These are phyloP conservation scores for Drosophila paramelanica DNA, from an alignment of 2,888 invertebrate genomes.

Conservation along the genomic window DNA sequence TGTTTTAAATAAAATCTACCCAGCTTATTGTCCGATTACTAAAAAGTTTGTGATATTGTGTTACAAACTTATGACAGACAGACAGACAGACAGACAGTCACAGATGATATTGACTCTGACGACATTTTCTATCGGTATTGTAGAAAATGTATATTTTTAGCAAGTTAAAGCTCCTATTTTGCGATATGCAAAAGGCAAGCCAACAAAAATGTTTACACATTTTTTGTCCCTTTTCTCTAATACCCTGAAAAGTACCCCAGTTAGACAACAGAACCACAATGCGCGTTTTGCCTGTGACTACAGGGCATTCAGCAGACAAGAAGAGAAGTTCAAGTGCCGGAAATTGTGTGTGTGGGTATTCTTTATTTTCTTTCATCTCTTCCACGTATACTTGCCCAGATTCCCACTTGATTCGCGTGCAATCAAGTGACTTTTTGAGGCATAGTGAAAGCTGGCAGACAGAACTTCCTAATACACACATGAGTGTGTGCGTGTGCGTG, in stretches of 20 bases:
- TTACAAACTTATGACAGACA: no score
- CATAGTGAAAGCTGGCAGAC: conserved; percentile 39
- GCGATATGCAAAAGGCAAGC: no score
- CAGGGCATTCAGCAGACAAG: conserved; percentile 2
- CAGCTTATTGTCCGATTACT: no score
- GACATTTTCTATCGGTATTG: no score
- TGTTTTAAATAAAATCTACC: no score
- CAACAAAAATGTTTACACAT: no score
- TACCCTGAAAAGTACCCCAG: not conserved
- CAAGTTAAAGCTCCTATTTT: no score
- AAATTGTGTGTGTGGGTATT: conserved; percentile 63
- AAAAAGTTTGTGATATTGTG: no score
- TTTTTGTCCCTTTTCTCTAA: not conserved
- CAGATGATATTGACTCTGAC: no score
- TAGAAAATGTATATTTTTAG: no score
- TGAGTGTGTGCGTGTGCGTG: conserved; percentile 11
- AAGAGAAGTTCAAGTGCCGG: conserved; percentile 67
- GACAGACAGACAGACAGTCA: no score
- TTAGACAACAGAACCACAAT: not conserved
- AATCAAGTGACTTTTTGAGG: conserved; percentile 55
- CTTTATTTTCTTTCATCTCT: conserved; percentile 25
- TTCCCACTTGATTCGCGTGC: conserved; percentile 45
- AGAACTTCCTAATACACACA: conserved; percentile 27
- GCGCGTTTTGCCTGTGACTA: not conserved
- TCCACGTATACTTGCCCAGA: conserved; percentile 11